Evolutionary conservation across 2,888 invertebrate genomes (phyloP), one percentile per base, ranked within the genome.

Genomic region (Drosophila acutilabella): DNA sequence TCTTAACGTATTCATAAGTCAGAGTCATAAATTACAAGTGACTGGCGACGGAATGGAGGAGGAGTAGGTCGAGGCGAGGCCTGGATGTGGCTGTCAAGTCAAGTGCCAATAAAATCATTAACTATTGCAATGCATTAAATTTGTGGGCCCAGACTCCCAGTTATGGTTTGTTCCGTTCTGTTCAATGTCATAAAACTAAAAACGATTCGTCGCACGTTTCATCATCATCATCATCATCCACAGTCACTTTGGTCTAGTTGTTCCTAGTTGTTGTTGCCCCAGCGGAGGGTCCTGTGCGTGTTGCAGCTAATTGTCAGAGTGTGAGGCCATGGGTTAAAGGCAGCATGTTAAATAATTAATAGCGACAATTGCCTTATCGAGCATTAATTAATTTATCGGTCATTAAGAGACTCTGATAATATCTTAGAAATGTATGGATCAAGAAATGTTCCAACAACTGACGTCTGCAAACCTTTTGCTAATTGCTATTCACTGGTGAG

Each of bases 101-200:
- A 77, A 85, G 85, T 85, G 85, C 71, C 80, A 85, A 81, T 82
- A 88, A 85, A 84, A 80, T 85, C 86, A 84, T 84, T 84, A 88
- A 84, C 73, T 88, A 82, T 82, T 85, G 88, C 85, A 84, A 70
- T 76, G 71, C 77, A 82, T 88, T 82, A 80, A 87, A 71, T 71
- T 75, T 71, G 77, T 73, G 66, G 68, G 58, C 64, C 33, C 69
- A 64, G 65, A 67, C 73, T 67, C 59, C 14, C 53, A 45, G 23
- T 8, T 40, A 59, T 47, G 38, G 14, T 59, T 75, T 30, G 30
- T 30, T 30, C 30, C 14, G 45, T 14, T 64, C 57, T 11, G 45
- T 14, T 64, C 57, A 74, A 62, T 78, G 78, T 57, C 88, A 74
- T 85, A 81, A 88, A 79, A 81, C 72, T 79, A 56, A 44, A 61